Base-by-base conservation (phyloP, 1,140 invertebrate genomes). In the Trichonephila inaurata region DNA sequence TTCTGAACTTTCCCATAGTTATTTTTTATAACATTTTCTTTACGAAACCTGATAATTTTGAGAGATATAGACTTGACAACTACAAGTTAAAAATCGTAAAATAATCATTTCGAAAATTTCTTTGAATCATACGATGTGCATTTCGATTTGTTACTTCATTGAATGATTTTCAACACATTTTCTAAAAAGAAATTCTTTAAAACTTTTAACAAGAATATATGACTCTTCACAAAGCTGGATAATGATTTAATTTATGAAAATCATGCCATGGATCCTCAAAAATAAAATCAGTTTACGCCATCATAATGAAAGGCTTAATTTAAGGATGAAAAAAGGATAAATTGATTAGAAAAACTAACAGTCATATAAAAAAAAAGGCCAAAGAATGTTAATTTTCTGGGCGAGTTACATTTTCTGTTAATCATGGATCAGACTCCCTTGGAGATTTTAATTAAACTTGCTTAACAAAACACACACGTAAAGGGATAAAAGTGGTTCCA, bases 391-490 rank as follows among this genome's bases (percentile, higher is more conserved):
- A 77, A 33, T 77, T 77, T 77, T 28, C 69, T 77, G 18, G 69
- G 28, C 12, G 69, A 77, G 14, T 77, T 77, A 77, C 28, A 77
- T 77, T 33, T 77, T 24, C 69, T 77, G 69, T 77, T 77, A 77
- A 40, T 77, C 69, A 77, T 28, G 69, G 69, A 77, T 77, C 69
- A 77, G 28, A 24, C 69, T 77, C 28, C 69, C 69, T 40, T 77
- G 28, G 69, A 77, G 28, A 77, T 77, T 72, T 77, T 77, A 77
- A 77, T 77, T 77, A 40, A 77, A 77, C 8, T 77, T 77, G 69
- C 28, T 77, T 77, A 33, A 77, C 28, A 77, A 77, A 77, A 77
- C 69, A 77, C 14, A 16, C 24, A 77, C 69, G 28, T 28, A 77
- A 77, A 77, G 28, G 28, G 69, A 77, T 77, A 77, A 77, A 77